Evolutionary conservation across 2,888 invertebrate species (phyloP), one percentile per base, ranked within the genome.

Genomic region (Helleia helle): DNA sequence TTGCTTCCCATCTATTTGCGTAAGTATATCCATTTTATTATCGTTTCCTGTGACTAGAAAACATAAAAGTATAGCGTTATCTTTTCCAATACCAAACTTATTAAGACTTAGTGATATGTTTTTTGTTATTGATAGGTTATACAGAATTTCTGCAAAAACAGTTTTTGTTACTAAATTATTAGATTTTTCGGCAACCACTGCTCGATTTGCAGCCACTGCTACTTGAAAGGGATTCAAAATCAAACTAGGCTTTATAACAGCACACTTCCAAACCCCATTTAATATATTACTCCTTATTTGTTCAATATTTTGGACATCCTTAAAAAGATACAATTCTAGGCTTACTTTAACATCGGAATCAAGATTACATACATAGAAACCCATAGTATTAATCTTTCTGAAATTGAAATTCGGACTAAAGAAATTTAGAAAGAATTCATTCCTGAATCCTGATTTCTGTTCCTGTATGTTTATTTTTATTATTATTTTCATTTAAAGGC

Each of bases 21-120:
- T 49, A 12, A 87, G 52, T 41, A 89, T 65, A 4, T 71, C 58
- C 34, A 67, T 46, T 40, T 63, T 65, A 9, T 49, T 46, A 40
- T 72, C 67, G 7, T 41, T 48, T 2, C 59, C 60, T 4, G 55
- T 62, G 1, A 58, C 46, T 13, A 81, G 42, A 41, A 81, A 75
- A 51, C 81, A 79, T 18, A 81, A 48, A 14, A 83, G 49, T 9
- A 81, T 25, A 9, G 62, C 63, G 3, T 50, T 42, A 12, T 68
- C 71, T 26, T 62, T 66, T 29, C 73, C 72, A 42, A 90, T 83
- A 1, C 92, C 91, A 69, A 92, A 92, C 44, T 81, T 89, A 37
- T 64, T 74, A 36, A 93, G 71, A 46, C 92, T 90, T 49, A 89
- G 88, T 2, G 89, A 85, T 48, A 93, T 93, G 53, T 91, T 91